phyloP scores from a whole-genome alignment of 2,113 vertebrate species.

The Lonchura striata region DNA sequence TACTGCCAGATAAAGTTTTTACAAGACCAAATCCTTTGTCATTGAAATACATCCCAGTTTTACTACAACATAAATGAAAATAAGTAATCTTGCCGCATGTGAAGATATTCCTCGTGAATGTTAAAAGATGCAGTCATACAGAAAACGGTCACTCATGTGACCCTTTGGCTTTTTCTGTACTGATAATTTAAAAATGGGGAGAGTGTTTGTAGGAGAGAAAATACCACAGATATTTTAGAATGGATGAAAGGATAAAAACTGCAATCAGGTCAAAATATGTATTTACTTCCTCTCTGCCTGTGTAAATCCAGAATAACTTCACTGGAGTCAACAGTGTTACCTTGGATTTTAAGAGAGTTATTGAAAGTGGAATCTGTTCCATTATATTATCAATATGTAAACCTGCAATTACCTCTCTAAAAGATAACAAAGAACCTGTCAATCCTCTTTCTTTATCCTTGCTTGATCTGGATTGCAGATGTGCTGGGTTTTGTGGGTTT shows the following conservation, averaged over 20 bases:
- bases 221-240: background rate
- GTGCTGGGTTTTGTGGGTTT: background rate
- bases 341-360: slow-evolving; percentile 3
- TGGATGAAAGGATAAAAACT: background rate
- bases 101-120: rapidly evolving
- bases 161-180: background rate
- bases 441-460: slow-evolving; percentile 25
- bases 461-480: slow-evolving; percentile 13
- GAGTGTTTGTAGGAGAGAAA: background rate
- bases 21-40: background rate
- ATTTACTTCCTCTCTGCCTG: background rate
- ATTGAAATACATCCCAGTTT: background rate
- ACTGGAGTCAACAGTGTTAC: background rate
- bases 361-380: background rate
- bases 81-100: background rate
- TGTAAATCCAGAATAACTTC: background rate
- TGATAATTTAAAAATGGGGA: background rate
- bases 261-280: background rate
- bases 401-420: background rate
- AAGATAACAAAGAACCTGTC: slow-evolving; percentile 11
- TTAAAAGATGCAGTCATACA: background rate
- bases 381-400: slow-evolving; percentile 16
- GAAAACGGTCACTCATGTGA: background rate
- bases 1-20: slow-evolving; percentile 3
- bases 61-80: background rate